Base-by-base conservation (phyloP, 2,888 invertebrate species). In the Agapostemon virescens region DNA sequence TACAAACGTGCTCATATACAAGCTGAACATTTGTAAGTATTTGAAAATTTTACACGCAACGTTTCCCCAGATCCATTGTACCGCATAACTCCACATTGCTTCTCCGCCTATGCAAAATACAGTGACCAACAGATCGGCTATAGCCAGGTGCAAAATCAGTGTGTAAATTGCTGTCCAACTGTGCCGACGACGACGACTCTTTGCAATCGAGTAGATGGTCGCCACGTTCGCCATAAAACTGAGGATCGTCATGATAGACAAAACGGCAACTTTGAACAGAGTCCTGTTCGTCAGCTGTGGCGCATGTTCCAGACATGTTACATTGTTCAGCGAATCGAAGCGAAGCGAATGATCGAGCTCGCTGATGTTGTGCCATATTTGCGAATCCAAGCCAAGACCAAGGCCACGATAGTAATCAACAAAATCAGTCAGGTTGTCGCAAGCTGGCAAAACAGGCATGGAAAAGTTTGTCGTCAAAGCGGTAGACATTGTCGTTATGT, bases 1-100 rank as follows among this genome's bases (percentile, higher is more conserved):
- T 58, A 97, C 95, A 92, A 96, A 97, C 0, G 97, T 97, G 80
- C 97, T 97, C 83, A 97, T 93, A 90, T 97, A 97, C 72, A 97
- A 93, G 70, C 97, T 95, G 89, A 97, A 96, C 95, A 97, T 96
- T 93, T 97, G 97, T 68, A 96, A 93, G 86, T 96, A 96, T 92
- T 97, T 97, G 89, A 97, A 96, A 73, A 96, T 85, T 93, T 97
- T 97, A 92, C 97, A 97, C 63, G 95, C 94, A 15, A 95, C 91
- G 89, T 97, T 96, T 2, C 96, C 97, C 20, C 96, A 97, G 67
- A 95, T 93, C 97, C 97, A 97, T 82, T 96, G 95, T 0, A 97
- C 97, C 0, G 96, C 95, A 74, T 95, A 96, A 61, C 95, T 95
- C 97, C 97, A 97, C 0, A 95, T 94, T 0, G 97, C 96, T 88